A percentile compares a stretch with the other conserved stretches of the same genome.
Evolutionary conservation across 2,888 invertebrate species (phyloP).

Genomic region (Trisateles emortualis): DNA sequence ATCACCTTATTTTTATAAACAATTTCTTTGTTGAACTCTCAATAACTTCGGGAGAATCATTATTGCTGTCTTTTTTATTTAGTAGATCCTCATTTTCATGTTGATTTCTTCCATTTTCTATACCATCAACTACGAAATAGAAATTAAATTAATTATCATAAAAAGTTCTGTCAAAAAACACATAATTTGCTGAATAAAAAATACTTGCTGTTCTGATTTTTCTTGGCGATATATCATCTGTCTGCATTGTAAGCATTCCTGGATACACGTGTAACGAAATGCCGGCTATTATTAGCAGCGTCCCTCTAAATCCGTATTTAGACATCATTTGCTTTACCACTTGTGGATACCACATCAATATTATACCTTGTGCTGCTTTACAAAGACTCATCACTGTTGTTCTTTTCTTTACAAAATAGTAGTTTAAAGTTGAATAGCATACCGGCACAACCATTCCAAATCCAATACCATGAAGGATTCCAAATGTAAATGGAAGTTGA

Average conservation of each 20-base stretch:
- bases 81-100: slow-evolving; percentile 64
- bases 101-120: slow-evolving; percentile 49
- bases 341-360: slow-evolving; percentile 87
- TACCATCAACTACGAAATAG: slow-evolving; percentile 53
- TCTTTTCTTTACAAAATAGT: slow-evolving; percentile 87
- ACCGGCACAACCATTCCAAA: slow-evolving; percentile 89
- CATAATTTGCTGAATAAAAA: slow-evolving; percentile 45
- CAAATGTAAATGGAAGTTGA: slow-evolving; percentile 86
- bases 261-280: slow-evolving; percentile 87
- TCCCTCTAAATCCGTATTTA: slow-evolving; percentile 88
- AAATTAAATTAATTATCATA: slow-evolving; percentile 28
- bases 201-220: slow-evolving; percentile 77
- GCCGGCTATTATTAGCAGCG: slow-evolving; percentile 86
- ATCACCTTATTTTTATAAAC: slow-evolving; percentile 29
- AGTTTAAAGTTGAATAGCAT: slow-evolving; percentile 88
- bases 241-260: slow-evolving; percentile 87
- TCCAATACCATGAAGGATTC: slow-evolving; percentile 87
- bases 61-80: slow-evolving; percentile 30
- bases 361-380: slow-evolving; percentile 87
- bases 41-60: slow-evolving; percentile 1
- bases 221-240: slow-evolving; percentile 39
- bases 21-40: not conserved
- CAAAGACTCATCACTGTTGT: slow-evolving; percentile 88
- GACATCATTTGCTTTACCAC: slow-evolving; percentile 81
- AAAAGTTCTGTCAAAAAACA: slow-evolving; percentile 1